Evolutionary conservation across 1,140 invertebrate species (phyloP).

Genomic region (Heliothis subflexa): DNA sequence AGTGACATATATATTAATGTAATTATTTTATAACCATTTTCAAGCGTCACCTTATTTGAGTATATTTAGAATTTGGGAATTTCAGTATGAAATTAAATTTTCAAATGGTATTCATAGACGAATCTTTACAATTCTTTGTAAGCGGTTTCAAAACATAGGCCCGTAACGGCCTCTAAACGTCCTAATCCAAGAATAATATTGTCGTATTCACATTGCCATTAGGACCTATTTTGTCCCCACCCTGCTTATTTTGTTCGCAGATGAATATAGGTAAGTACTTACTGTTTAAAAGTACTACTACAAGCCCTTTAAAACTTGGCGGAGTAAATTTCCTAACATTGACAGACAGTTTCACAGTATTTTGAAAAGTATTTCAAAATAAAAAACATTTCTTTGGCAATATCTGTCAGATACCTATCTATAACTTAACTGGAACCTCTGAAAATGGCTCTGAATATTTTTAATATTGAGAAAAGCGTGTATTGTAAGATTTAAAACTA

Average conservation of each 20-base stretch:
- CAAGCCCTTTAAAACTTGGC: neutral
- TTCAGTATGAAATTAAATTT: neutral
- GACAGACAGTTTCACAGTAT: neutral
- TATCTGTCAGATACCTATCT: no score
- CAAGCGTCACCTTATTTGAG: neutral
- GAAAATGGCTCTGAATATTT: no score
- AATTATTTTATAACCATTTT: no score
- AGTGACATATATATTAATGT: no score
- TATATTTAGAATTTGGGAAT: neutral
- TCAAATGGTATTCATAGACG: no score
- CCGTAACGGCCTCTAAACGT: neutral
- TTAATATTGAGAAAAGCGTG: no score
- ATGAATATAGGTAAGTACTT: neutral
- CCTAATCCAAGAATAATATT: neutral
- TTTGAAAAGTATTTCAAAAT: no score
- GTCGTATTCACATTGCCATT: no score
- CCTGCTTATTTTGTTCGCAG: neutral
- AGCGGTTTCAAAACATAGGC: neutral
- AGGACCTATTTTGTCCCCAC: no score
- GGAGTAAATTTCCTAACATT: neutral
- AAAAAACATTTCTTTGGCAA: no score
- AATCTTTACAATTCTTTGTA: neutral
- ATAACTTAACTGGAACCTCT: no score
- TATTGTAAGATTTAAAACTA: no score
- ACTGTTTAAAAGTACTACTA: neutral